Conservation (phyloP, 2,888 invertebrate species). For the Gonocerus acuteangulatus region DNA sequence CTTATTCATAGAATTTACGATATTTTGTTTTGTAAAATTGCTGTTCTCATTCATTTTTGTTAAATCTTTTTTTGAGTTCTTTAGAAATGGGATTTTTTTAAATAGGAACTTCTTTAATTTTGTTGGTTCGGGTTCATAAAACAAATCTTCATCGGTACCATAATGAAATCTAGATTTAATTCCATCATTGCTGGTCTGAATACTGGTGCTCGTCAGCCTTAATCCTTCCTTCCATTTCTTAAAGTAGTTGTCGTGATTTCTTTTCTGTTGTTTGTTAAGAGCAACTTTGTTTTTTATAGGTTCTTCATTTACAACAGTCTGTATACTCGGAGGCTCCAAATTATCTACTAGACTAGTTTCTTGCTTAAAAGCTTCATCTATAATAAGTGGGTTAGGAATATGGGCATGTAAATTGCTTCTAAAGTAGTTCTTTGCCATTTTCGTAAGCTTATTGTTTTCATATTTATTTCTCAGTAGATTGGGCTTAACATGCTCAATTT, state of each 20-base stretch:
- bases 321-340: background rate
- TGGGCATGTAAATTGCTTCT: background rate
- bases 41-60: too few species aligned
- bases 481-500: background rate
- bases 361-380: background rate
- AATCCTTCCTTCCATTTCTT: too few species aligned
- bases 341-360: background rate
- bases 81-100: too few species aligned
- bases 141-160: background rate
- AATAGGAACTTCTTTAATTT: too few species aligned
- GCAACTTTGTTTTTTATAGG: background rate
- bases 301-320: background rate
- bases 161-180: background rate
- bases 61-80: too few species aligned
- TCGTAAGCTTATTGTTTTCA: too few species aligned
- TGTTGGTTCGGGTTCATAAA: too few species aligned
- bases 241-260: too few species aligned
- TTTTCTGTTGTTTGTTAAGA: background rate
- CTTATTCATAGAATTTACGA: too few species aligned
- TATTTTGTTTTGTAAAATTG: too few species aligned
- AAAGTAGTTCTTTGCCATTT: too few species aligned
- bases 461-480: too few species aligned
- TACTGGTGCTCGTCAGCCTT: background rate
- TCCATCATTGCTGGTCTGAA: background rate
- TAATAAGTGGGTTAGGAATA: background rate